Evolutionary conservation across 2,797 vertebrate genomes (phyloP).

Genomic region (Staurois parvus): DNA sequence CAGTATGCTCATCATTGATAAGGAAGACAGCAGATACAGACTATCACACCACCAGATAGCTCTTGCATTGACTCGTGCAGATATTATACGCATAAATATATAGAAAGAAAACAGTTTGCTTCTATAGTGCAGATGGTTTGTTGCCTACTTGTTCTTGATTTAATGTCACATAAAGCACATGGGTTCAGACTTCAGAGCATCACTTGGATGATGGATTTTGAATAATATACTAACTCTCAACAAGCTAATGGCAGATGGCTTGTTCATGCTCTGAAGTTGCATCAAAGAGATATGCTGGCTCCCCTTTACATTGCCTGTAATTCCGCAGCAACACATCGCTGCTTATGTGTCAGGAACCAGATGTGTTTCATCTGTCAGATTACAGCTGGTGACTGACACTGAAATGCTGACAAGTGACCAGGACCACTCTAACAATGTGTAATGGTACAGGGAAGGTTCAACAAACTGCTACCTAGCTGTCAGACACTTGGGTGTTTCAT

Average conservation of each 20-base stretch:
- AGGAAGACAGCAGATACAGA: not conserved
- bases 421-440: slow-evolving; percentile 4
- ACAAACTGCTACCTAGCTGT: not conserved
- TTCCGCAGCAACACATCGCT: slow-evolving; percentile 23
- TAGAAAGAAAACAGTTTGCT: not conserved
- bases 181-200: slow-evolving; percentile 6
- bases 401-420: slow-evolving; percentile 17
- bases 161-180: slow-evolving; percentile 2
- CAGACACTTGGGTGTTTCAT: not conserved
- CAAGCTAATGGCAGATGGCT: slow-evolving; percentile 50
- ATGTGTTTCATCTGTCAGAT: slow-evolving; percentile 50
- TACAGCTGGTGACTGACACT: slow-evolving; percentile 34
- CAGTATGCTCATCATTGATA: not conserved
- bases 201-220: slow-evolving; percentile 22
- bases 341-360: slow-evolving; percentile 37
- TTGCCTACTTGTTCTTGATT: slow-evolving; percentile 1
- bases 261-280: slow-evolving; percentile 54
- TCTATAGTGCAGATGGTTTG: slow-evolving; percentile 1
- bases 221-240: slow-evolving; percentile 14
- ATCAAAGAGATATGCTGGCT: slow-evolving; percentile 55
- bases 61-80: not conserved
- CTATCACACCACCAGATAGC: not conserved
- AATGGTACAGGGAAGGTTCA: not conserved
- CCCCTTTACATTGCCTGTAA: slow-evolving; percentile 19
- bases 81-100: not conserved